Evolutionary conservation across 2,113 vertebrate species (phyloP).

Genomic region (Poicephalus meyeri): DNA sequence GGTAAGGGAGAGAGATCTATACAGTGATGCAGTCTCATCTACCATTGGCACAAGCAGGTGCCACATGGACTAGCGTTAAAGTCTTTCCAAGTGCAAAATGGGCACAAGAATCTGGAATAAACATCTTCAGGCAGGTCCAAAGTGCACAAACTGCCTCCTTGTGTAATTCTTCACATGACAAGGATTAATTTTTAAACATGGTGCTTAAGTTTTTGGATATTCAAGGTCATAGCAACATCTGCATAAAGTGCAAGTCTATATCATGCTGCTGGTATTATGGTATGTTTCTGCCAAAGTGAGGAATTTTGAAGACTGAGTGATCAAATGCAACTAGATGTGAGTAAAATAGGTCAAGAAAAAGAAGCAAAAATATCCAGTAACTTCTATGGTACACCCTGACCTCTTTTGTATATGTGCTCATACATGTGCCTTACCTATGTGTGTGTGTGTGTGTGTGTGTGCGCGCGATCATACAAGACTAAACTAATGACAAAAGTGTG

Average conservation of each 20-base stretch:
- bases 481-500: not conserved
- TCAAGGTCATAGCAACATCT: not conserved
- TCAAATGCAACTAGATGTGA: not conserved
- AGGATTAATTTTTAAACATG: not conserved
- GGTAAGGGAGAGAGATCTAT: not conserved
- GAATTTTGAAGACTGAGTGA: not conserved
- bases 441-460: too few relatives aligned
- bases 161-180: not conserved
- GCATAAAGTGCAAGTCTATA: not conserved
- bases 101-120: not conserved
- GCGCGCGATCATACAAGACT: not conserved
- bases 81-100: not conserved
- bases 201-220: not conserved
- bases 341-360: not conserved
- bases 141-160: not conserved
- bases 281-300: not conserved
- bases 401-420: not conserved
- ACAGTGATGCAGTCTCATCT: not conserved
- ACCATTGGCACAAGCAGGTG: not conserved
- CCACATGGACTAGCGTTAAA: not conserved
- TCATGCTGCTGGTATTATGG: not conserved
- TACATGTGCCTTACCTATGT: not conserved
- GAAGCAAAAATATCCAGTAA: rapidly evolving
- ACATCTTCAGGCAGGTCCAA: not conserved
- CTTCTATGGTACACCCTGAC: not conserved